Evolutionary conservation across 1,140 invertebrate species (phyloP).

Genomic region (Brachionus sp.): DNA sequence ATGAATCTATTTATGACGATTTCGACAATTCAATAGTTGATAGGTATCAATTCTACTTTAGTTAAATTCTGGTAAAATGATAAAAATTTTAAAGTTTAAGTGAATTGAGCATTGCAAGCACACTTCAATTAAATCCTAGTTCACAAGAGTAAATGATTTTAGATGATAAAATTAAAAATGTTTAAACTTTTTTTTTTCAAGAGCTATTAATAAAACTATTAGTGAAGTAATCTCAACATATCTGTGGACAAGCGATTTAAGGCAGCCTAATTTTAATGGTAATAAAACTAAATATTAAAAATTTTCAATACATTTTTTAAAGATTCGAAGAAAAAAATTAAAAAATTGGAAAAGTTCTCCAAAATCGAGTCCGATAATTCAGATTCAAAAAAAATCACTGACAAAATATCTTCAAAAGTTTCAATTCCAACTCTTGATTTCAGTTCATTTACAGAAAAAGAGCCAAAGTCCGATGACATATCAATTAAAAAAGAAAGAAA

Average conservation of each 20-base stretch:
- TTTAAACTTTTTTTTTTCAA: not conserved
- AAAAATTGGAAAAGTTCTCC: not conserved
- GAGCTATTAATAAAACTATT: conserved; percentile 37
- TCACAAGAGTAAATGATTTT: conserved; percentile 15
- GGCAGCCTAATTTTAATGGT: conserved; percentile 4
- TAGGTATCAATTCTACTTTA: not conserved
- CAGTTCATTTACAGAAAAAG: conserved; percentile 34
- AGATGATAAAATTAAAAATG: not conserved
- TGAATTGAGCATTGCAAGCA: conserved; percentile 38
- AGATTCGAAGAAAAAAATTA: not conserved
- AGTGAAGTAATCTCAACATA: conserved; percentile 25
- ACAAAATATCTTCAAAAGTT: not conserved
- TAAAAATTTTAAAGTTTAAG: not conserved
- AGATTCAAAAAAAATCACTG: not conserved
- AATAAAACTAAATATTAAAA: not conserved
- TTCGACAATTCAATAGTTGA: conserved; percentile 43
- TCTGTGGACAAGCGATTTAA: conserved; percentile 20
- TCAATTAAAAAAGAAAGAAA: conserved; percentile 18
- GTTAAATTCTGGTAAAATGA: not conserved
- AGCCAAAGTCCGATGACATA: not conserved
- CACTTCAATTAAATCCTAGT: not conserved
- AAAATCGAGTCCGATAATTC: not conserved
- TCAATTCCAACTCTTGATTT: conserved; percentile 23
- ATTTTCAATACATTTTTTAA: not conserved
- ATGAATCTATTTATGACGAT: conserved; percentile 26